A percentile compares a stretch with the other conserved stretches of the same genome.
phyloP scores from a whole-genome alignment of 35 echinoderm and acorn worm genomes.

The Apostichopus californicus region DNA sequence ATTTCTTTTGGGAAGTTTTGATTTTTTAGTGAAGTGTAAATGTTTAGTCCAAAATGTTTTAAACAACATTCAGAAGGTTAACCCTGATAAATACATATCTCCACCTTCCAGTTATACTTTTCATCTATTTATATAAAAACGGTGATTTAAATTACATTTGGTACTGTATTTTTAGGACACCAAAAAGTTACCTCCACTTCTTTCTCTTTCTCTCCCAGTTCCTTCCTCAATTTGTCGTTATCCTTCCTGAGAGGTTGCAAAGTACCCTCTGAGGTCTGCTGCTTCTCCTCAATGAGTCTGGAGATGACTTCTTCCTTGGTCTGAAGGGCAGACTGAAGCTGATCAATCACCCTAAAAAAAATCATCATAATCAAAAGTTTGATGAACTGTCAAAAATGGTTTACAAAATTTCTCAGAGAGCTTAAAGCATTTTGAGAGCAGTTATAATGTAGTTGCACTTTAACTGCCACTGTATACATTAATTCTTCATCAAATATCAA shows the following conservation, averaged over 20 bases:
- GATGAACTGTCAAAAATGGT: not conserved
- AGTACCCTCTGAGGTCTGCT: constrained; percentile 31
- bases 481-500: too few species aligned
- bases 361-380: not conserved
- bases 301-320: constrained; percentile 71
- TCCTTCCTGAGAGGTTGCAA: constrained; percentile 52
- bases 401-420: not conserved
- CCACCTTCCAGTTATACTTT: not conserved
- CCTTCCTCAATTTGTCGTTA: constrained; percentile 26
- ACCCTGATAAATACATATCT: not conserved
- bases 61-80: too few species aligned
- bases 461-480: too few species aligned
- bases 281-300: constrained; percentile 68
- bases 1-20: too few species aligned
- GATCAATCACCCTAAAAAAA: constrained; percentile 60
- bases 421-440: too few species aligned
- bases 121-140: too few species aligned
- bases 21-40: too few species aligned
- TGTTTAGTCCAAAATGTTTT: too few species aligned
- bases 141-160: too few species aligned
- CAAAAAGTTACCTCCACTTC: constrained; percentile 37
- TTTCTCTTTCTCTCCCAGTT: constrained; percentile 42
- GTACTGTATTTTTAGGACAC: too few species aligned
- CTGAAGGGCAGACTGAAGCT: constrained; percentile 68
- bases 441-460: too few species aligned